A percentile compares a stretch with the other conserved stretches of the same genome.
These are phyloP conservation scores for Dromius quadrimaculatus DNA, from an alignment of 2,888 invertebrate genomes.

Conservation along the genomic window DNA sequence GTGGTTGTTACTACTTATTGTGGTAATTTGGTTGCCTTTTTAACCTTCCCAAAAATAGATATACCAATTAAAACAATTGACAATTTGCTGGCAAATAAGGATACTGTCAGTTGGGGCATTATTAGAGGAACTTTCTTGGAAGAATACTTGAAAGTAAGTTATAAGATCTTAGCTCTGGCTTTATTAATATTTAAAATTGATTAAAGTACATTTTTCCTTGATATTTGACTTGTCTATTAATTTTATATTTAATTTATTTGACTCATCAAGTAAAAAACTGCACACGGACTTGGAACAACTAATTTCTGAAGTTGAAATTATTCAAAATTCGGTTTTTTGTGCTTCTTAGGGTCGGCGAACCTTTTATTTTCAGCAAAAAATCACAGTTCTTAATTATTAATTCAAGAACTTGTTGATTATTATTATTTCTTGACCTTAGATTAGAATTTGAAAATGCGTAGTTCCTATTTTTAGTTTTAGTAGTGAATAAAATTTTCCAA, in stretches of 20 bases:
- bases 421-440: not conserved
- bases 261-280: not conserved
- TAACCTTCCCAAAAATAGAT: conserved; percentile 90
- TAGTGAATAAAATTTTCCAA: not conserved
- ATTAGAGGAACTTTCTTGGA: conserved; percentile 82
- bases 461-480: conserved; percentile 6
- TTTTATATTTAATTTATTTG: conserved; percentile 1
- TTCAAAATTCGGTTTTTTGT: too few relatives aligned
- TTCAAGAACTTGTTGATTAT: not conserved
- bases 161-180: too few relatives aligned
- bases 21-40: conserved; percentile 91
- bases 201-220: conserved; percentile 20
- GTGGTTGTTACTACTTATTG: conserved; percentile 92
- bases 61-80: conserved; percentile 77
- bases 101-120: conserved; percentile 80
- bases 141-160: conserved; percentile 70
- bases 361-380: not conserved
- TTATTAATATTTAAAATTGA: too few relatives aligned
- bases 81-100: conserved; percentile 72
- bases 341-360: conserved; percentile 11
- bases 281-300: not conserved
- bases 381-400: not conserved
- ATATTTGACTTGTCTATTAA: not conserved
- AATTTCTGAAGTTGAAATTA: not conserved
- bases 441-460: not conserved